Evolutionary conservation across 2,797 vertebrate genomes (phyloP).

Genomic region (Saxicola maurus): DNA sequence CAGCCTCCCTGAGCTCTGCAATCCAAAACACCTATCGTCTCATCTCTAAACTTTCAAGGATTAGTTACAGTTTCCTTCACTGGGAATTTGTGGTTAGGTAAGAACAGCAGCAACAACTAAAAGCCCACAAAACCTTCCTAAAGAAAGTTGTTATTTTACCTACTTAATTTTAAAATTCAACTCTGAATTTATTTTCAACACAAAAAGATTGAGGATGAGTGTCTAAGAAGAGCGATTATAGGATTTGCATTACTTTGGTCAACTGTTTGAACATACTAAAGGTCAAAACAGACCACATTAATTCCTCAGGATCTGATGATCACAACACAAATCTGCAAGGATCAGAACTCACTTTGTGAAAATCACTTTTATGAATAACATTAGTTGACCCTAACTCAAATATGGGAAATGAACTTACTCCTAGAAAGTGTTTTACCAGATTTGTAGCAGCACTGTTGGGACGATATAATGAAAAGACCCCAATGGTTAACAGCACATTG

Average conservation of each 20-base stretch:
- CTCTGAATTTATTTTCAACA: not conserved
- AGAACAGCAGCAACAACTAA: not conserved
- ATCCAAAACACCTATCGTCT: not conserved
- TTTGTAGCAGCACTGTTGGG: not conserved
- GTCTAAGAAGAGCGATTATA: not conserved
- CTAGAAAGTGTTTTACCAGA: not conserved
- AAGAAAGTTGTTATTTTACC: not conserved
- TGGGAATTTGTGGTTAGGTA: not conserved
- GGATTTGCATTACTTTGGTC: not conserved
- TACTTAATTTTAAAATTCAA: not conserved
- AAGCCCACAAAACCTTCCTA: not conserved
- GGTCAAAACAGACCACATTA: not conserved
- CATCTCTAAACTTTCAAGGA: not conserved
- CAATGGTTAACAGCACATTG: accelerated
- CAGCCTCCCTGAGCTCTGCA: not conserved
- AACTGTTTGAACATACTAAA: not conserved
- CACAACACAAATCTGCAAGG: not conserved
- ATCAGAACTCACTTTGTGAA: not conserved
- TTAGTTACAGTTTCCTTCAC: not conserved
- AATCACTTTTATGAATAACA: not conserved
- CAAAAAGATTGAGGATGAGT: not conserved
- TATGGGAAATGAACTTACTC: not conserved
- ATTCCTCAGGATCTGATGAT: not conserved
- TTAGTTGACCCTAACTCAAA: not conserved
- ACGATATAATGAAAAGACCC: not conserved